phyloP scores from a whole-genome alignment of 2,797 vertebrate species.

The Pterois miles region DNA sequence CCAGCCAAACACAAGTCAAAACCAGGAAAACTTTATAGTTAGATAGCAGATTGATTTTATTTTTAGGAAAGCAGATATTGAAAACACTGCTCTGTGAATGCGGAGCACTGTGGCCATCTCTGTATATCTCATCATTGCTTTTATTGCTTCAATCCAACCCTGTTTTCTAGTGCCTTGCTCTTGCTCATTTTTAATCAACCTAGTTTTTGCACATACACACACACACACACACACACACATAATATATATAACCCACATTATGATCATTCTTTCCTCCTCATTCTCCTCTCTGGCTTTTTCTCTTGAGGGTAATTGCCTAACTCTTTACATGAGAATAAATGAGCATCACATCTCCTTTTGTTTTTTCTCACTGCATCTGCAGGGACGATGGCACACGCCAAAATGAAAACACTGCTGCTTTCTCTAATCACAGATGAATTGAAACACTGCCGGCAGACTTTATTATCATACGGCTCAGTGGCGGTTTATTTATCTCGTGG shows the following conservation, averaged over 20 bases:
- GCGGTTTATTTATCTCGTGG: conserved; percentile 65
- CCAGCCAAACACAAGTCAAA: background rate
- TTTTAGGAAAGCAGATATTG: background rate
- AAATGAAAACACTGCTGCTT: conserved; percentile 62
- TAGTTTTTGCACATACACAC: conserved; percentile 1
- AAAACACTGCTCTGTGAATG: background rate
- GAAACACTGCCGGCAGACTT: conserved; percentile 64
- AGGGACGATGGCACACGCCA: conserved; percentile 42
- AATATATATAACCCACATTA: conserved; percentile 7
- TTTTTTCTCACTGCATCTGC: conserved; percentile 45
- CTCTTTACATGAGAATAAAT: conserved; percentile 67
- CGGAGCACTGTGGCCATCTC: background rate
- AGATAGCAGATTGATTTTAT: background rate
- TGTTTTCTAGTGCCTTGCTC: conserved; percentile 36
- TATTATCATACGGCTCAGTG: conserved; percentile 67
- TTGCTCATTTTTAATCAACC: conserved; percentile 58
- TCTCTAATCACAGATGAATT: conserved; percentile 75
- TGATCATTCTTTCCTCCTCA: conserved; percentile 2
- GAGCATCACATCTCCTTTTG: conserved; percentile 54
- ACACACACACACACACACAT: background rate
- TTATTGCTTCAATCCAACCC: conserved; percentile 23
- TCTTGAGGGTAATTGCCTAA: conserved; percentile 55
- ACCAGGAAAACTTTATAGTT: background rate
- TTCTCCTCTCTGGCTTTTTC: conserved; percentile 28
- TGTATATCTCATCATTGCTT: conserved; percentile 34